These are phyloP conservation scores for Cosmia pyralina DNA, from an alignment of 2,888 invertebrate species.

Conservation along the genomic window DNA sequence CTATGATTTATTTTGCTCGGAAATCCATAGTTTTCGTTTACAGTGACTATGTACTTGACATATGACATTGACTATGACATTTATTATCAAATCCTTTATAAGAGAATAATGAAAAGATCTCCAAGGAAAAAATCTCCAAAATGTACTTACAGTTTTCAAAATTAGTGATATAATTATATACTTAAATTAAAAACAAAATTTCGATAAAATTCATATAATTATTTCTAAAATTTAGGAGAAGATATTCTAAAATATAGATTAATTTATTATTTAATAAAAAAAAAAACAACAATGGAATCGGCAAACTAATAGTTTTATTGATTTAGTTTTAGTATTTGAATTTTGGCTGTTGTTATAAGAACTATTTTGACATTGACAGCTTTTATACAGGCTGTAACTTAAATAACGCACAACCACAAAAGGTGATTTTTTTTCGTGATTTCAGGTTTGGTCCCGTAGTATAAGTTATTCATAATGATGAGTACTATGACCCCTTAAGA, in stretches of 20 bases:
- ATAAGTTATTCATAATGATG: too few species aligned
- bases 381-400: not conserved
- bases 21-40: not conserved
- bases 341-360: slow-evolving; percentile 30
- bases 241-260: slow-evolving; percentile 68
- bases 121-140: slow-evolving; percentile 34
- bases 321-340: slow-evolving; percentile 39
- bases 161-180: slow-evolving; percentile 21
- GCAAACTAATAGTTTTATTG: slow-evolving; percentile 63
- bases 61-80: too few species aligned
- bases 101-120: not conserved
- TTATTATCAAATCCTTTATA: not conserved
- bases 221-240: slow-evolving; percentile 60
- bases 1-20: too few species aligned
- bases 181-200: slow-evolving; percentile 22
- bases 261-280: slow-evolving; percentile 61
- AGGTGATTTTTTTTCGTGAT: too few species aligned
- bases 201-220: slow-evolving; percentile 48
- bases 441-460: too few species aligned
- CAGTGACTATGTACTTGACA: not conserved
- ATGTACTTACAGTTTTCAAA: slow-evolving; percentile 48
- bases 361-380: slow-evolving; percentile 14
- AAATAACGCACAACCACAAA: too few species aligned
- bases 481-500: too few species aligned
- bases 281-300: slow-evolving; percentile 43